Evolutionary conservation across 2,113 vertebrate genomes (phyloP).

Genomic region (Dipodomys spectabilis): DNA sequence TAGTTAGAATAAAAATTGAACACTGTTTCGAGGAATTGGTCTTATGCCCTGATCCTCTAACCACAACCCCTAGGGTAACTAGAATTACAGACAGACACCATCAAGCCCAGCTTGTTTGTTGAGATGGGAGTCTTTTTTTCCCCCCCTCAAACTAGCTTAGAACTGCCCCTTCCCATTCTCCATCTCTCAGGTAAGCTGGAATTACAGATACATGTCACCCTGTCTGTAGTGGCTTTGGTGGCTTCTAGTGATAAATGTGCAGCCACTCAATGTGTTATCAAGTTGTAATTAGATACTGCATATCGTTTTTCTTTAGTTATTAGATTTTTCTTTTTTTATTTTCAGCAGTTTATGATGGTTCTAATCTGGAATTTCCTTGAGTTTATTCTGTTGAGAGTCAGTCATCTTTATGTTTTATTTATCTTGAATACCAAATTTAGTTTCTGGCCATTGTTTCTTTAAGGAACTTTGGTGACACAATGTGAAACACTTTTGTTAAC

Average conservation of each 20-base stretch:
- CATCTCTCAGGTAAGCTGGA: too few species aligned
- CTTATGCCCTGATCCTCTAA: too few species aligned
- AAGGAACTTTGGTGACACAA: background rate
- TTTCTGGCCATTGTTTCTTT: constrained; percentile 14
- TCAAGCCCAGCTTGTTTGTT: too few species aligned
- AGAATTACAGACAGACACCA: too few species aligned
- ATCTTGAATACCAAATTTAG: background rate
- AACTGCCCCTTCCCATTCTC: too few species aligned
- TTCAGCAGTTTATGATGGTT: background rate
- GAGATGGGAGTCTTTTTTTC: too few species aligned
- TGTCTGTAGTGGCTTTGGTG: background rate
- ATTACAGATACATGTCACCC: background rate
- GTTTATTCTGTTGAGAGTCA: background rate
- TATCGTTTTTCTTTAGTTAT: background rate
- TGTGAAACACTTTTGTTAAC: background rate
- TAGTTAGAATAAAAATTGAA: too few species aligned
- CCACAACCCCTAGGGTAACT: too few species aligned
- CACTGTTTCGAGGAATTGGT: too few species aligned
- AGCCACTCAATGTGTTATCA: background rate
- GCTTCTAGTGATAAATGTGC: background rate
- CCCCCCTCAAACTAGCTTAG: too few species aligned
- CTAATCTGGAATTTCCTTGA: background rate
- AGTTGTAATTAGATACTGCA: too few species aligned
- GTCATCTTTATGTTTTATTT: background rate
- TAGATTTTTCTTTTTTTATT: background rate